phyloP scores from a whole-genome alignment of 2,797 vertebrate genomes.

The Trematomus bernacchii region DNA sequence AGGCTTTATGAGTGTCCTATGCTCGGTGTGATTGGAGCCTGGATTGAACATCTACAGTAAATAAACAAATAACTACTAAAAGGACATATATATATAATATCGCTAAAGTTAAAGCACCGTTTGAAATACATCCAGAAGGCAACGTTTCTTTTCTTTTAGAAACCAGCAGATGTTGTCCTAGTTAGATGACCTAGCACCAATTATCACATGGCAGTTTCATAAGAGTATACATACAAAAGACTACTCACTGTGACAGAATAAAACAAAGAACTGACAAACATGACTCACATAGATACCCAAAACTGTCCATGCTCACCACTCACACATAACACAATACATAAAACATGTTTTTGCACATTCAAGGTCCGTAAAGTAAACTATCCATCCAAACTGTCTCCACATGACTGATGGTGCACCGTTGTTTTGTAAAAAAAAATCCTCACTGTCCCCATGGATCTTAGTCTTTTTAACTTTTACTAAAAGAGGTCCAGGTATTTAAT shows the following conservation, averaged over 20 bases:
- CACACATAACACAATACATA: slow-evolving; percentile 45
- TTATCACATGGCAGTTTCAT: slow-evolving; percentile 62
- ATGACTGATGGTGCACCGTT: slow-evolving; percentile 29
- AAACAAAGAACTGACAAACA: slow-evolving; percentile 26
- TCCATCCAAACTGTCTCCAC: slow-evolving; percentile 31
- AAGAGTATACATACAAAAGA: slow-evolving; percentile 14
- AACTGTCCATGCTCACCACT: slow-evolving; percentile 41
- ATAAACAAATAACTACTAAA: slow-evolving; percentile 43
- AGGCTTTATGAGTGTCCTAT: slow-evolving; percentile 66
- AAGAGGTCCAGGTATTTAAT: slow-evolving; percentile 34
- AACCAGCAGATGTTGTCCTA: slow-evolving; percentile 53
- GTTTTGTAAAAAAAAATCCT: slow-evolving; percentile 24
- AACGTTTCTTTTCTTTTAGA: slow-evolving; percentile 50
- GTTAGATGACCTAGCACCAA: slow-evolving; percentile 44
- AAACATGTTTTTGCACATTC: slow-evolving; percentile 72
- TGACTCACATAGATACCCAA: slow-evolving; percentile 41
- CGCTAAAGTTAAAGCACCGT: slow-evolving; percentile 77
- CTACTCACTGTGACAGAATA: slow-evolving; percentile 42
- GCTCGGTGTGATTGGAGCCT: slow-evolving; percentile 63
- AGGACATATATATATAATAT: slow-evolving; percentile 40
- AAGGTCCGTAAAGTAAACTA: slow-evolving; percentile 66
- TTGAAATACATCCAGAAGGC: slow-evolving; percentile 78
- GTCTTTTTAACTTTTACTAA: slow-evolving; percentile 21
- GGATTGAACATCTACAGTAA: slow-evolving; percentile 52
- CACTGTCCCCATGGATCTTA: slow-evolving; percentile 23